phyloP scores from a whole-genome alignment of 2,113 vertebrate genomes.

The Tonatia bakeri region DNA sequence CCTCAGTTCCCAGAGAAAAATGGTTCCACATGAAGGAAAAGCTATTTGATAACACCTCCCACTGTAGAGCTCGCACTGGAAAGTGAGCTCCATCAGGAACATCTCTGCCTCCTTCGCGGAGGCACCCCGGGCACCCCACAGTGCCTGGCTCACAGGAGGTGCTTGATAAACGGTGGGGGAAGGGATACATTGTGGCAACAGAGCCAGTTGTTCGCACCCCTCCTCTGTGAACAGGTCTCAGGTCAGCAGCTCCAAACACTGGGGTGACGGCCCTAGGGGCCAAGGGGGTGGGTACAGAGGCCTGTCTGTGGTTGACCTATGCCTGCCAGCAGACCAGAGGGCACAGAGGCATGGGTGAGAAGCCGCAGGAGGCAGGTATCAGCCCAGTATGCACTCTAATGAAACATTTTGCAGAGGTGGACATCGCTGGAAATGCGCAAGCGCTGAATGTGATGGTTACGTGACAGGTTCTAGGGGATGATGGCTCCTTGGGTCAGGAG shows the following conservation, averaged over 20 bases:
- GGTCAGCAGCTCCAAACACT: not conserved
- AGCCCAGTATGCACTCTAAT: not conserved
- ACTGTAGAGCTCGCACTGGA: not conserved
- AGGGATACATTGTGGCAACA: not conserved
- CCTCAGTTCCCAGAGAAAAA: not conserved
- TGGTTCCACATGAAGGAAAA: not conserved
- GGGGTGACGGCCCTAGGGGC: not conserved
- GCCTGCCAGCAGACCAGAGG: not conserved
- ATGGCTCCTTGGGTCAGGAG: not conserved
- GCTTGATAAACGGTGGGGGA: not conserved
- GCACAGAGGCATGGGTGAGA: not conserved
- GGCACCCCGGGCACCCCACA: not conserved
- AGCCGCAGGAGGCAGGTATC: not conserved
- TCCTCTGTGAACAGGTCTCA: not conserved
- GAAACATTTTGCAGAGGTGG: not conserved
- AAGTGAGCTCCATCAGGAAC: not conserved
- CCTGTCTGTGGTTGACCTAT: not conserved
- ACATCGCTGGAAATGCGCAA: accelerated
- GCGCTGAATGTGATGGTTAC: not conserved
- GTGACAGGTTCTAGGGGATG: not conserved
- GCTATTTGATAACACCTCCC: not conserved
- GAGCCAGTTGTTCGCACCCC: not conserved
- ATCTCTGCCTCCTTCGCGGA: not conserved
- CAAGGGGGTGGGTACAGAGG: accelerated
- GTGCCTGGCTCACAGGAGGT: not conserved